Evolutionary conservation across 2,888 invertebrate species (phyloP), one percentile per base, ranked within the genome.

Genomic region (Emmelina monodactyla): DNA sequence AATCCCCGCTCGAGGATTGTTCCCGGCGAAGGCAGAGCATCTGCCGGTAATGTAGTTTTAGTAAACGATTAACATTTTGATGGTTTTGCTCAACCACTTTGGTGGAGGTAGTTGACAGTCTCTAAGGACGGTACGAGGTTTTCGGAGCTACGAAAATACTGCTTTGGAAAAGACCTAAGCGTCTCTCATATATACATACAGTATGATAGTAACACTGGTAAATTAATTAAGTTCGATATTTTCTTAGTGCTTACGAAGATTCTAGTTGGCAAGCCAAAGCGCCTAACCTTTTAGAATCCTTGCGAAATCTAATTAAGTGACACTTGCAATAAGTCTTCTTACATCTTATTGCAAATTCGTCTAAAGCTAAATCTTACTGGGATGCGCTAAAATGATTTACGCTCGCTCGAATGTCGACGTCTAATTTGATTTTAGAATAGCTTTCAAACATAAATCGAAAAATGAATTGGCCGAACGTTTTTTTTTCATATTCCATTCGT

Each of bases 11-110:
- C 59, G 67, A 57, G 70, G 67, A 69, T 71, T 72, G 72, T 69
- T 68, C 70, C 66, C 68, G 54, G 72, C 70, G 72, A 73, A 75
- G 75, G 72, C 71, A 67, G 70, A 73, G 61, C 71, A 69, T 62
- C 63, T 65, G 65, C 59, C 53, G 54, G 44, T 69, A 69, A 73
- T 71, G 68, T 71, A 71, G 68, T 72, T 71, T 70, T 56, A 40
- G 41, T 41, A 50, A 38, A 39, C 56, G 62, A 72, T 73, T 73
- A 72, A 60, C 70, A 68, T 73, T 73, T 70, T 68, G 70, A 72
- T 68, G 62, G 19, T 19, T 25, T 60, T n/a, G n/a, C n/a, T n/a
- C n/a, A n/a, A n/a, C n/a, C n/a, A n/a, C n/a, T n/a, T n/a, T n/a
- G n/a, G n/a, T n/a, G n/a, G n/a, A n/a, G n/a, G n/a, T n/a, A n/a